These are phyloP conservation scores for Leucozona laternaria DNA, from an alignment of 2,888 invertebrate species.

Conservation along the genomic window DNA sequence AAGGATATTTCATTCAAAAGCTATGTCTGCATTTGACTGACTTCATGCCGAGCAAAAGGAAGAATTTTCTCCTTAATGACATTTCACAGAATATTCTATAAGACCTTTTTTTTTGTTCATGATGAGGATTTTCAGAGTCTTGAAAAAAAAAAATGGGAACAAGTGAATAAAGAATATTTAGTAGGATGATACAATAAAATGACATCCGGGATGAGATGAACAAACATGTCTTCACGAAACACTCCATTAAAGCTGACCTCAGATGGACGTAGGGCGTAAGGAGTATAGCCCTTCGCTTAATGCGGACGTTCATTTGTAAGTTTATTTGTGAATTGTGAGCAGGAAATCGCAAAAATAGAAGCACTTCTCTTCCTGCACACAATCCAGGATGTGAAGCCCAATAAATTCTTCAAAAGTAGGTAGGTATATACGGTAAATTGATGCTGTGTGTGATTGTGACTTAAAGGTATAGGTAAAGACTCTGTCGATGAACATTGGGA, in stretches of 20 bases:
- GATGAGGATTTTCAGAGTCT: constrained; percentile 15
- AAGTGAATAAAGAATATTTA: not conserved
- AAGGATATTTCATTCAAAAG: constrained; percentile 65
- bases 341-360: constrained; percentile 56
- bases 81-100: constrained; percentile 42
- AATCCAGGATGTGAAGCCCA: constrained; percentile 50
- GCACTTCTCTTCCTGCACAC: not conserved
- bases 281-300: not conserved
- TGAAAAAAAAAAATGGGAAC: not conserved
- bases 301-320: constrained; percentile 2
- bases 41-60: constrained; percentile 47
- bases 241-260: constrained; percentile 65
- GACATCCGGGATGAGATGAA: constrained; percentile 52
- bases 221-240: constrained; percentile 14
- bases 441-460: constrained; percentile 28
- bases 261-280: constrained; percentile 25
- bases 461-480: constrained; percentile 36
- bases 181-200: constrained; percentile 19
- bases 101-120: not conserved
- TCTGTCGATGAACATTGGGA: constrained; percentile 22
- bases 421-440: constrained; percentile 17
- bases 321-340: constrained; percentile 16
- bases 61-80: constrained; percentile 57
- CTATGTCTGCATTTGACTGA: constrained; percentile 70
- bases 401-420: constrained; percentile 58